phyloP scores from a whole-genome alignment of 2,797 vertebrate genomes.

The Sylvilagus floridanus region DNA sequence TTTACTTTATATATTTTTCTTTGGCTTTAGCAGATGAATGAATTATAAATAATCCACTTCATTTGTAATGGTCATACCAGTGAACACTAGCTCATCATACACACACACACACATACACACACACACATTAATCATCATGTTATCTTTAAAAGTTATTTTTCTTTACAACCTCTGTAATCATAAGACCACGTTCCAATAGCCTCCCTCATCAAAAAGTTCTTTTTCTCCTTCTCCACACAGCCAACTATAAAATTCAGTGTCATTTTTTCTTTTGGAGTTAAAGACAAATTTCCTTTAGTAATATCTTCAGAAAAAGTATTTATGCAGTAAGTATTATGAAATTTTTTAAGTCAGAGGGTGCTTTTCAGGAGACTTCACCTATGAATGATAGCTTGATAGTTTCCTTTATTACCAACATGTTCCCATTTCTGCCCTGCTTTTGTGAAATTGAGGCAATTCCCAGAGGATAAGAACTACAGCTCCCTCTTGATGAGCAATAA shows the following conservation, averaged over 20 bases:
- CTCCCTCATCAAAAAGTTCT: background rate
- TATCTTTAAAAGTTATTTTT: background rate
- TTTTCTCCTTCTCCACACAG: background rate
- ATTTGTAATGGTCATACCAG: background rate
- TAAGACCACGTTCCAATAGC: background rate
- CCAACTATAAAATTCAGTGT: background rate
- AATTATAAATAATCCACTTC: constrained; percentile 31
- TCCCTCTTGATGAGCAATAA: background rate
- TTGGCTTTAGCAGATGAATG: constrained; percentile 22
- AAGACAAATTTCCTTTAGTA: background rate
- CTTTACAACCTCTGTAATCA: background rate
- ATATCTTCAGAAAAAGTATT: background rate
- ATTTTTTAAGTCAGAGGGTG: background rate
- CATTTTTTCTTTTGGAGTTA: background rate
- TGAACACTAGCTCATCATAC: background rate
- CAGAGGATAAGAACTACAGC: background rate
- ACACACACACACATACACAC: background rate
- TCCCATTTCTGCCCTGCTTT: background rate
- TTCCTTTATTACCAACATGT: background rate
- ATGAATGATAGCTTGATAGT: background rate
- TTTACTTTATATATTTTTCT: background rate
- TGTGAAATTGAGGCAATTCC: background rate
- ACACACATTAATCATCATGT: background rate
- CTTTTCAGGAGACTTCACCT: background rate
- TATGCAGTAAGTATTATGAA: constrained; percentile 7